phyloP scores from a whole-genome alignment of 2,113 vertebrate species.

The Camelus dromedarius region DNA sequence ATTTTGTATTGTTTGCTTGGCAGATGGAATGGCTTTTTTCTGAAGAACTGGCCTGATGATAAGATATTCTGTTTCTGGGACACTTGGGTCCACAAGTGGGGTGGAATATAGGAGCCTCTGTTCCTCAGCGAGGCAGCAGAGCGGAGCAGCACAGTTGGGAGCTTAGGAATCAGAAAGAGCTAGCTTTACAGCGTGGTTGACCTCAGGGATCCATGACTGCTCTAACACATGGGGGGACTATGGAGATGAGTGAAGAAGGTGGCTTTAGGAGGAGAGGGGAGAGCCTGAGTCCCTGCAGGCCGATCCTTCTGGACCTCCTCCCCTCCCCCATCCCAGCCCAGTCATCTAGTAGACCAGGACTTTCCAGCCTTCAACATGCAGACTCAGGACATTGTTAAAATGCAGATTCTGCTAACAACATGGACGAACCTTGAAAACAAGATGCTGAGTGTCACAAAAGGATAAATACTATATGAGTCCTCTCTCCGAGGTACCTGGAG shows the following conservation, averaged over 20 bases:
- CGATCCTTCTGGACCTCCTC: neutral
- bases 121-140: neutral
- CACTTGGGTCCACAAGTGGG: neutral
- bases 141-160: neutral
- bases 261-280: neutral
- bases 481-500: neutral
- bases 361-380: neutral
- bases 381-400: neutral
- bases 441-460: neutral
- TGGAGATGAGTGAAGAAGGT: neutral
- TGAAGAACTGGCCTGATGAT: conserved; percentile 18
- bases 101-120: neutral
- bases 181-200: neutral
- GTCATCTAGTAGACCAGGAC: neutral
- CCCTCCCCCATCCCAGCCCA: neutral
- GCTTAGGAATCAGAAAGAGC: neutral
- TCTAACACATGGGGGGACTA: neutral
- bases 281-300: neutral
- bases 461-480: neutral
- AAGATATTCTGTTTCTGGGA: neutral
- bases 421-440: neutral
- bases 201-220: neutral
- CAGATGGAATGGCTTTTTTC: conserved; percentile 41
- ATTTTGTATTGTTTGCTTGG: conserved; percentile 28
- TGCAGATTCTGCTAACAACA: neutral